Evolutionary conservation across 2,888 invertebrate species (phyloP).

Genomic region (Phaedon cochleariae): DNA sequence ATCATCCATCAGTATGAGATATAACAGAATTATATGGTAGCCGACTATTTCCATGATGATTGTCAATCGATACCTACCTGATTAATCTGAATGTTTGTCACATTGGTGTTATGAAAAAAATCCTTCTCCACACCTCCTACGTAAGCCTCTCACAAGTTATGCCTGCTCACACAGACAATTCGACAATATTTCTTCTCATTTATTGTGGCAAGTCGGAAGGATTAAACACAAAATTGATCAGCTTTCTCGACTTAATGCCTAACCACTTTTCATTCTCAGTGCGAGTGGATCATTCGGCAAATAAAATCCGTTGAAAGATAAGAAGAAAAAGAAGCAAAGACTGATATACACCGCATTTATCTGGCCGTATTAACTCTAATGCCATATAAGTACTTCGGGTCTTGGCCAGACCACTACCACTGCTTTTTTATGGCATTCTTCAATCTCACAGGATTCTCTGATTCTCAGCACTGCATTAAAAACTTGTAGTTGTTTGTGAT

Average conservation of each 20-base stretch:
- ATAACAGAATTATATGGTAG: too few relatives aligned
- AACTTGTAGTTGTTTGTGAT: conserved; percentile 45
- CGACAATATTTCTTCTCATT: not conserved
- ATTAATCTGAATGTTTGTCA: too few relatives aligned
- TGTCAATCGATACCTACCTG: too few relatives aligned
- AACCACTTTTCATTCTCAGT: conserved; percentile 15
- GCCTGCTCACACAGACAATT: too few relatives aligned
- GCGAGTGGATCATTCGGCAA: conserved; percentile 33
- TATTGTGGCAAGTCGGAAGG: not conserved
- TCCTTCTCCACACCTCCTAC: too few relatives aligned
- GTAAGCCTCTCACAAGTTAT: too few relatives aligned
- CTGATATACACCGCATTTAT: conserved; percentile 40
- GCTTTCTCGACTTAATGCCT: conserved; percentile 2
- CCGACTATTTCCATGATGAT: too few relatives aligned
- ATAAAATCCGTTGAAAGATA: conserved; percentile 30
- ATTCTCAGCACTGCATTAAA: conserved; percentile 44
- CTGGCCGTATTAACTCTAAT: conserved; percentile 47
- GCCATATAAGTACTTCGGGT: conserved; percentile 48
- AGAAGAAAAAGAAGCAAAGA: conserved; percentile 14
- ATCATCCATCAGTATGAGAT: too few relatives aligned
- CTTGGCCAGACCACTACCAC: conserved; percentile 42
- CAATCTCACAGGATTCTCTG: conserved; percentile 43
- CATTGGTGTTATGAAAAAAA: too few relatives aligned
- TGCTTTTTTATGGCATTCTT: conserved; percentile 45
- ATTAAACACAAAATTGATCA: not conserved